Evolutionary conservation across 2,113 vertebrate genomes (phyloP).

Genomic region (Brachyhypopomus gauderio): DNA sequence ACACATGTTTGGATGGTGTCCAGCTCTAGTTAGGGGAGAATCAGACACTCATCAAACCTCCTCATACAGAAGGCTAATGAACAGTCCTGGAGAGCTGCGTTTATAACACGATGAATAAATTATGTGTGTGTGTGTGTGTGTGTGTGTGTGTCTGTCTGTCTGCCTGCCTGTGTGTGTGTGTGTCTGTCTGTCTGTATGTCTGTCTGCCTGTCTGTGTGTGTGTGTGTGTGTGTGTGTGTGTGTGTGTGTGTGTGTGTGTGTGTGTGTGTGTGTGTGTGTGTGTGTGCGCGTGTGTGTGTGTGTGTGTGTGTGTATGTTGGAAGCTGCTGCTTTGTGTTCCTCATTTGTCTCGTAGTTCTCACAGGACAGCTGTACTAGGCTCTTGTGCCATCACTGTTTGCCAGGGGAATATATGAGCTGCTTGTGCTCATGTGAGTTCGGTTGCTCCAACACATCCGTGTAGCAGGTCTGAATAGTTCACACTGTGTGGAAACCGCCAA

Average conservation of each 20-base stretch:
- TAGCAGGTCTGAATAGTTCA: background rate
- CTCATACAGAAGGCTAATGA: constrained; percentile 49
- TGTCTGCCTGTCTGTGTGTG: too few relatives aligned
- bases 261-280: constrained; percentile 24
- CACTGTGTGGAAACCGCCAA: background rate
- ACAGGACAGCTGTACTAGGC: constrained; percentile 21
- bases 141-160: constrained; percentile 40
- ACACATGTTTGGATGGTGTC: constrained; percentile 63
- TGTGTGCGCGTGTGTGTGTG: constrained; percentile 42
- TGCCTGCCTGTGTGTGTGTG: constrained; percentile 48
- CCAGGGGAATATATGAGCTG: constrained; percentile 7
- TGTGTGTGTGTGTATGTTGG: constrained; percentile 36
- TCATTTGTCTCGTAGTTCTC: constrained; percentile 42
- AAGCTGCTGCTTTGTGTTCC: constrained; percentile 27
- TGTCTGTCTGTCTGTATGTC: too few relatives aligned
- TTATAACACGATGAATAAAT: constrained; percentile 55
- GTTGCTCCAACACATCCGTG: constrained; percentile 22
- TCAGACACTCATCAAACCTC: constrained; percentile 50
- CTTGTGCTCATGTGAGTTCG: constrained; percentile 31
- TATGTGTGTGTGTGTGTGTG: constrained; percentile 37
- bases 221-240: constrained; percentile 44
- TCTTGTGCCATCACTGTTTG: background rate
- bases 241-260: constrained; percentile 30
- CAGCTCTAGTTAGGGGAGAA: constrained; percentile 57
- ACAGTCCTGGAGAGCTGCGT: constrained; percentile 34